These are phyloP conservation scores for Hipparchia semele DNA, from an alignment of 2,888 invertebrate species.

Conservation along the genomic window DNA sequence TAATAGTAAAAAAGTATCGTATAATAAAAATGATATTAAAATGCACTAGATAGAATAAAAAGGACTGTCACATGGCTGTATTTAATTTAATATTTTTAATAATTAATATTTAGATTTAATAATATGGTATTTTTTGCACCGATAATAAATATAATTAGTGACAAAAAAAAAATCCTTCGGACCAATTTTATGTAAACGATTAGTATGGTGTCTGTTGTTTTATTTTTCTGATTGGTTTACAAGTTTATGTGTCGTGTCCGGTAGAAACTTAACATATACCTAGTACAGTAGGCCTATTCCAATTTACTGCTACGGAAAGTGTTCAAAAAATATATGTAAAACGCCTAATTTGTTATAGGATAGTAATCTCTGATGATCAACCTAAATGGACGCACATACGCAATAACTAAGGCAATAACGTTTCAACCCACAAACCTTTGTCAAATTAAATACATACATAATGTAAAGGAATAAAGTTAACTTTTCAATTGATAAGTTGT, in stretches of 20 bases:
- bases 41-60: conserved; percentile 18
- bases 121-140: conserved; percentile 39
- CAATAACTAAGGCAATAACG: too few species aligned
- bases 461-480: too few species aligned
- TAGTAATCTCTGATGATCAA: too few species aligned
- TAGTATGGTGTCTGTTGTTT: conserved; percentile 49
- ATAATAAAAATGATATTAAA: not conserved
- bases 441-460: too few species aligned
- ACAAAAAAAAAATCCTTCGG: conserved; percentile 61
- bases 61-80: conserved; percentile 28
- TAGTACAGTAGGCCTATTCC: not conserved
- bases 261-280: conserved; percentile 18
- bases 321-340: not conserved
- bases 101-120: conserved; percentile 28
- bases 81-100: conserved; percentile 21
- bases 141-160: conserved; percentile 50
- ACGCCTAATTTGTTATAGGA: not conserved
- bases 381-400: too few species aligned
- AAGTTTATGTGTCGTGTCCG: conserved; percentile 49
- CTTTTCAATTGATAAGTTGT: too few species aligned
- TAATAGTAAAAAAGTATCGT: not conserved
- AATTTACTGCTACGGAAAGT: too few species aligned
- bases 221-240: conserved; percentile 41
- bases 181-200: conserved; percentile 79
- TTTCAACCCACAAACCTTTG: too few species aligned